Percentiles rank a stretch among this genome's conserved stretches.
phyloP scores from a whole-genome alignment of 2,888 invertebrate species.

The Holacanthella duospinosa region DNA sequence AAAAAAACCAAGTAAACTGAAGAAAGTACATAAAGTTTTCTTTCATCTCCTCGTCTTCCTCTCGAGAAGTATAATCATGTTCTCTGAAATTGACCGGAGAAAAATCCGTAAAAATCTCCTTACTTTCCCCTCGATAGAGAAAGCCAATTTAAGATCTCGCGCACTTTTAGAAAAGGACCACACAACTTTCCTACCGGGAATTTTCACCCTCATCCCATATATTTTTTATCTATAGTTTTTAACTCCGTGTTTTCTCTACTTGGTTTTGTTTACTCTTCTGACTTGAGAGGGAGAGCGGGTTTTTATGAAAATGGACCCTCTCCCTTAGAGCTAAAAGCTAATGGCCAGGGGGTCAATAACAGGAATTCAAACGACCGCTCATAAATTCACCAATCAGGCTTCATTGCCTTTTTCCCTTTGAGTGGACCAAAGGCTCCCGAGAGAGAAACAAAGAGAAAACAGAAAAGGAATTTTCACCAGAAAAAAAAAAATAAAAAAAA shows the following conservation, averaged over 20 bases:
- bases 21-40: not conserved
- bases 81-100: not conserved
- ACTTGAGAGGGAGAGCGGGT: not conserved
- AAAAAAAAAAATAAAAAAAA: not conserved
- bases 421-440: not conserved
- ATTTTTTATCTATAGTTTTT: not conserved
- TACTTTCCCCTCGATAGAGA: no score
- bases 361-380: slow-evolving; percentile 4
- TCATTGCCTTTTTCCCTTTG: not conserved
- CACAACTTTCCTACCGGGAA: not conserved
- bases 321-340: not conserved
- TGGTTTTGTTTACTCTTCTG: not conserved
- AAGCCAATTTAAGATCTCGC: not conserved
- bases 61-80: not conserved
- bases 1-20: not conserved
- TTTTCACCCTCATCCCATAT: slow-evolving; percentile 2
- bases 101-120: no score
- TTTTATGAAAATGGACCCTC: not conserved
- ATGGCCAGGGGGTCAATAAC: not conserved
- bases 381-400: slow-evolving; percentile 1
- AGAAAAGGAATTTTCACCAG: not conserved
- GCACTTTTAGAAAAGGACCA: not conserved
- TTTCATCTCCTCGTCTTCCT: not conserved
- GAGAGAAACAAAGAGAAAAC: not conserved
- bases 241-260: not conserved